These are phyloP conservation scores for Phymanthus crucifer DNA, from an alignment of 92 coral and sea anemone species.

Conservation along the genomic window DNA sequence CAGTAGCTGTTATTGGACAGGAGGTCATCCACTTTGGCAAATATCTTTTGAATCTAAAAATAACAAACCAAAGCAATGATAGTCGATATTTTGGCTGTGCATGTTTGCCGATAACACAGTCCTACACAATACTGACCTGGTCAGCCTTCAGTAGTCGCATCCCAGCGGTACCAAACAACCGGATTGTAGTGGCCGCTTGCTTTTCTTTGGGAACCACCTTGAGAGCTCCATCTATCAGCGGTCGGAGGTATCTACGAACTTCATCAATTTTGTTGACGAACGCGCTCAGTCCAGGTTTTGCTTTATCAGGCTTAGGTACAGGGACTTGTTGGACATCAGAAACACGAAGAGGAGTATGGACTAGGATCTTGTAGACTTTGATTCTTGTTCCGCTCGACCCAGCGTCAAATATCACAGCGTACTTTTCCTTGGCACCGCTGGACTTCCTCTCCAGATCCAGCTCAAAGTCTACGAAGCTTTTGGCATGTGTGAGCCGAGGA, in stretches of 20 bases:
- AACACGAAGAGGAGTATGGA: constrained; percentile 16
- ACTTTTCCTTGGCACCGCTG: constrained; percentile 10
- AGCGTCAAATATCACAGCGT: constrained; percentile 64
- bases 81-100: too few species aligned
- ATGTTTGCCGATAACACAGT: too few species aligned
- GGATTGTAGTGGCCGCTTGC: constrained; percentile 40
- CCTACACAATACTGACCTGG: constrained; percentile 14
- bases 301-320: constrained; percentile 42
- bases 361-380: constrained; percentile 40
- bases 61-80: not conserved
- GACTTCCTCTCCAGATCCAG: not conserved
- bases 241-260: constrained; percentile 42
- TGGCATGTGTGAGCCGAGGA: not conserved
- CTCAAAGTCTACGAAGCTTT: not conserved
- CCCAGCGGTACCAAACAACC: constrained; percentile 63
- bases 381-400: constrained; percentile 65
- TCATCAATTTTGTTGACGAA: constrained; percentile 31
- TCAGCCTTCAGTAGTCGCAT: constrained; percentile 51
- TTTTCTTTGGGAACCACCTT: constrained; percentile 51
- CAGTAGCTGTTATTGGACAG: constrained; percentile 41
- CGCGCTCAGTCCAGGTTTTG: constrained; percentile 41
- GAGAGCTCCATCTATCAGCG: constrained; percentile 49
- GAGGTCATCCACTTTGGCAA: constrained; percentile 37
- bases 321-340: constrained; percentile 34
- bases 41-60: constrained; percentile 23